Base-by-base conservation (phyloP, 2,113 vertebrate species). In the Bungarus multicinctus region DNA sequence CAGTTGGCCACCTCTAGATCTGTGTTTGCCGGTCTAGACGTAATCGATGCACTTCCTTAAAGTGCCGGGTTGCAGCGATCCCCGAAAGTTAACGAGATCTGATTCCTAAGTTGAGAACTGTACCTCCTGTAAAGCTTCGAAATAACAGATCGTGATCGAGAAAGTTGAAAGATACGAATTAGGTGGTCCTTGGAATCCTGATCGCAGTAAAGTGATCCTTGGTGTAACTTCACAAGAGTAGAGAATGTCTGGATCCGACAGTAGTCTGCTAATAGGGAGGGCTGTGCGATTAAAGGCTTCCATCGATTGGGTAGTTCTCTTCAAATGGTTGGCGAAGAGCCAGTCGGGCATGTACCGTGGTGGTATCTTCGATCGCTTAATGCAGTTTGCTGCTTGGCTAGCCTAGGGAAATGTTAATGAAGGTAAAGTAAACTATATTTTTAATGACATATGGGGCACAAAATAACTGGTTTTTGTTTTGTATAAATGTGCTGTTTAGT, bases 1-100 rank as follows among this genome's bases (percentile, higher is more conserved):
- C 99, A 99, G 97, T 99, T 99, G 98, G 98, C 97, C 98, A 98
- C 98, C 98, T 98, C 98, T 98, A 98, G 99, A 98, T 99, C 99
- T 98, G 98, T 99, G 97, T 98, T 98, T 99, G 99, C 98, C 97
- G 98, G 98, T 98, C 98, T 98, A 98, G 98, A 98, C 95, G 97
- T 98, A 98, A 97, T 97, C 98, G 97, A 96, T 97, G 98, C 97
- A 98, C 98, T 98, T 96, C 96, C 97, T 98, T 98, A 97, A 97
- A 98, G 98, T 98, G 98, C 97, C 97, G 96, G 97, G 97, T 98
- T 98, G 98, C 98, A 97, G 98, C 98, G 97, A 96, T 97, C 98
- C 98, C 98, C 97, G 98, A 98, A 96, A 98, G 94, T 97, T 98
- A 98, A 98, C 98, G 98, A 98, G 98, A 98, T 98, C 98, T 98